phyloP scores from a whole-genome alignment of 2,888 invertebrate species.

The Hyposoter didymator region DNA sequence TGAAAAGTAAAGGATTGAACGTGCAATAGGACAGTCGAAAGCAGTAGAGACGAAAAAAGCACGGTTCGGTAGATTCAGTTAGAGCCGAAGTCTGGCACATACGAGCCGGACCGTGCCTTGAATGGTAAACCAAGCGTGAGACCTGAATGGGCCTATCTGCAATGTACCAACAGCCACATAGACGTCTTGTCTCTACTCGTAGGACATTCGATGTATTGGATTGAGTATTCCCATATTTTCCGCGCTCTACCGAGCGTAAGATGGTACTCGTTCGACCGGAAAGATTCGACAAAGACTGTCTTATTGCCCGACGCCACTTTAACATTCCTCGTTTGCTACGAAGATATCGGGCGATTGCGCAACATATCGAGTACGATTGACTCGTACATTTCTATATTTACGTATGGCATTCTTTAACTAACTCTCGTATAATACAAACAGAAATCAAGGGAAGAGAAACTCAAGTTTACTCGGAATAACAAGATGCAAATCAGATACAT shows the following conservation, averaged over 20 bases:
- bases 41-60: conserved; percentile 29
- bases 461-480: background rate
- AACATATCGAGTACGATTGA: conserved; percentile 5
- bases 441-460: background rate
- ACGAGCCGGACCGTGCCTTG: conserved; percentile 70
- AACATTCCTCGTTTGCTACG: conserved; percentile 70
- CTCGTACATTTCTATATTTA: background rate
- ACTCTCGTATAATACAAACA: background rate
- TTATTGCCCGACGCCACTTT: conserved; percentile 80
- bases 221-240: conserved; percentile 82
- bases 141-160: conserved; percentile 57
- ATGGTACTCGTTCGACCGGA: conserved; percentile 76
- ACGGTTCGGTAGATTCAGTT: conserved; percentile 64
- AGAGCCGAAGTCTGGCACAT: conserved; percentile 66
- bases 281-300: conserved; percentile 82
- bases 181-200: conserved; percentile 19
- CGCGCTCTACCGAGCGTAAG: conserved; percentile 78
- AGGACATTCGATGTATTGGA: conserved; percentile 77
- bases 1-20: conserved; percentile 48
- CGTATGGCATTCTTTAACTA: background rate
- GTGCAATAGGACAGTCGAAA: conserved; percentile 41
- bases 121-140: conserved; percentile 71
- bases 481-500: background rate
- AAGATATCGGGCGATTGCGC: conserved; percentile 42
- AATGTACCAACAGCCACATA: conserved; percentile 43